Percentiles rank a stretch among this genome's conserved stretches.
Evolutionary conservation across 2,113 vertebrate species (phyloP).

Genomic region (Chunga burmeisteri): DNA sequence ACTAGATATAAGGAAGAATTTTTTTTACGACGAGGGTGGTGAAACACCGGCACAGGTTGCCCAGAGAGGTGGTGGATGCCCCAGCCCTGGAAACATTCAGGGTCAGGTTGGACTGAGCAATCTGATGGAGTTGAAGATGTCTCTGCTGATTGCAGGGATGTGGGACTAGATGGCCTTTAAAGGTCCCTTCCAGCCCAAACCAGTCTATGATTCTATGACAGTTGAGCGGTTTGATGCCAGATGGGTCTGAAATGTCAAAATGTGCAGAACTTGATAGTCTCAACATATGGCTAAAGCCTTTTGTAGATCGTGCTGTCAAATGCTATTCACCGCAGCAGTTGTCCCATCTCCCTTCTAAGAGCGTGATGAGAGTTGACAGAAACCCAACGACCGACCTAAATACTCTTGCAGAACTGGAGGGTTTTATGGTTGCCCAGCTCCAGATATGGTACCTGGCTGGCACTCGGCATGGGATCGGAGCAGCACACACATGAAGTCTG

Average conservation of each 20-base stretch:
- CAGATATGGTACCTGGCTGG: no score
- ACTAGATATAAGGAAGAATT: background rate
- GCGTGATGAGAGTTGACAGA: background rate
- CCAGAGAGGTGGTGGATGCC: background rate
- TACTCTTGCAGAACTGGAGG: background rate
- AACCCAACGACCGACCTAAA: background rate
- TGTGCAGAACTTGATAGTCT: background rate
- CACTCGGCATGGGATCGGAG: background rate
- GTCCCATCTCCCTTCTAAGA: background rate
- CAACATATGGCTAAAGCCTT: background rate
- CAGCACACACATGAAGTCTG: accelerated
- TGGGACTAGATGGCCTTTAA: accelerated
- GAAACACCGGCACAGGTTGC: background rate
- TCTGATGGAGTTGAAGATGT: accelerated
- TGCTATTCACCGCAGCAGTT: background rate
- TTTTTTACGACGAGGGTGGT: background rate
- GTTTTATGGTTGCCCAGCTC: background rate
- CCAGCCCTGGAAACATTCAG: background rate
- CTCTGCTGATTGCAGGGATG: background rate
- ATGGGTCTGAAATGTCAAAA: background rate
- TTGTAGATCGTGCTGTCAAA: accelerated
- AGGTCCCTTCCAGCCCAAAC: background rate
- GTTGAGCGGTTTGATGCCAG: background rate
- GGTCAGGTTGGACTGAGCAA: background rate
- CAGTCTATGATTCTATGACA: no score